Evolutionary conservation across 2,797 vertebrate genomes (phyloP).

Genomic region (Sebastes ruberrimus): DNA sequence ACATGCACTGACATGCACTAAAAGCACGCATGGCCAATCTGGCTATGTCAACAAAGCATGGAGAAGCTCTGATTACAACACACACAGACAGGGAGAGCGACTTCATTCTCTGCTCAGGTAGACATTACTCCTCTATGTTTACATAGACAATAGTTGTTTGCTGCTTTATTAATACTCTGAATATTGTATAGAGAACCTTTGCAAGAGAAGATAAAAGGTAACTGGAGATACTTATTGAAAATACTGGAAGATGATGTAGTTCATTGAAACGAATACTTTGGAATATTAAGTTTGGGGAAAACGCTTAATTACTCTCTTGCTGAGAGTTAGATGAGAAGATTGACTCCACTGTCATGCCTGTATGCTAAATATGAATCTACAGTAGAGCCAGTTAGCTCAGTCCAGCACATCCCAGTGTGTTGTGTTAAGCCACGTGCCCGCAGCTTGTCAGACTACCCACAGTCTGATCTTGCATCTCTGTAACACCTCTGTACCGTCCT

Average conservation of each 20-base stretch:
- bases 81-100: no score
- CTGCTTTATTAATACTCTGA: no score
- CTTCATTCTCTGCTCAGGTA: no score
- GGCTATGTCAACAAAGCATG: no score
- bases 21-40: no score
- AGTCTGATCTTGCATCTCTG: conserved; percentile 15
- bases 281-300: not conserved
- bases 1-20: no score
- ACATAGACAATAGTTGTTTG: no score
- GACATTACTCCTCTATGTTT: no score
- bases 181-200: no score
- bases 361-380: not conserved
- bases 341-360: not conserved
- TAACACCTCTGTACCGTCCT: conserved; percentile 25
- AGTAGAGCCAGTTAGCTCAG: not conserved
- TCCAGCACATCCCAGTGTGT: not conserved
- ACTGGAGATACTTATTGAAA: not conserved
- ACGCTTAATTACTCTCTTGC: not conserved
- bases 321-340: not conserved
- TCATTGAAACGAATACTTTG: not conserved
- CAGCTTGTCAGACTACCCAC: conserved; percentile 12
- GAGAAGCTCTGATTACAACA: no score
- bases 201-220: no score
- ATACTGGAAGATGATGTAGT: not conserved
- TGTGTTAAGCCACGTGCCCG: conserved; percentile 9